Percentiles rank a stretch among this genome's conserved stretches.
These are phyloP conservation scores for Dendroctonus ponderosae DNA, from an alignment of 1,140 invertebrate species.

Conservation along the genomic window DNA sequence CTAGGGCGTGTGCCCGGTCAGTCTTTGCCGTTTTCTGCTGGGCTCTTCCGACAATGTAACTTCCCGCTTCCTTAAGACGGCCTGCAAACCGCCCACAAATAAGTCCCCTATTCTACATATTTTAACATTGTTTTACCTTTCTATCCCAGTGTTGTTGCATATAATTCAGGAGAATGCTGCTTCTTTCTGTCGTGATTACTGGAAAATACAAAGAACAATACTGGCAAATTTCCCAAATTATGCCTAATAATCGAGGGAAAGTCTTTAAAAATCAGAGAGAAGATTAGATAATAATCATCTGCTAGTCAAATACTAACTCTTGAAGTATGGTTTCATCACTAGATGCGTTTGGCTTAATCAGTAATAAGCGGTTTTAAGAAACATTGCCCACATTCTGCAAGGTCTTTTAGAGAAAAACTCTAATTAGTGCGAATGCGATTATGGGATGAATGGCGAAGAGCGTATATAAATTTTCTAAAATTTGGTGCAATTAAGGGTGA, in stretches of 20 bases:
- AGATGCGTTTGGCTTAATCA: neutral
- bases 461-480: no score
- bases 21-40: slow-evolving; percentile 23
- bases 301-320: slow-evolving; percentile 18
- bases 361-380: neutral
- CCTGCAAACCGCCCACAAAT: slow-evolving; percentile 15
- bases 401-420: neutral
- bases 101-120: slow-evolving; percentile 5
- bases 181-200: slow-evolving; percentile 94
- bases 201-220: slow-evolving; percentile 49
- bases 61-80: slow-evolving; percentile 28
- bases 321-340: slow-evolving; percentile 4
- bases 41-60: slow-evolving; percentile 21
- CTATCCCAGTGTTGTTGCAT: slow-evolving; percentile 93
- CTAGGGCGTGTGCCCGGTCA: neutral
- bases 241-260: slow-evolving; percentile 7
- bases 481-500: slow-evolving; percentile 20
- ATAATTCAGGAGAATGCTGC: slow-evolving; percentile 88
- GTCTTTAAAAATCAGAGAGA: slow-evolving; percentile 29
- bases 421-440: neutral
- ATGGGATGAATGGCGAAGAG: no score
- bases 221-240: neutral
- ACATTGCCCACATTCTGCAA: no score
- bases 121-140: slow-evolving; percentile 60
- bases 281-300: slow-evolving; percentile 22